These are phyloP conservation scores for Saturnia pavonia DNA, from an alignment of 2,888 invertebrate species.

Conservation along the genomic window DNA sequence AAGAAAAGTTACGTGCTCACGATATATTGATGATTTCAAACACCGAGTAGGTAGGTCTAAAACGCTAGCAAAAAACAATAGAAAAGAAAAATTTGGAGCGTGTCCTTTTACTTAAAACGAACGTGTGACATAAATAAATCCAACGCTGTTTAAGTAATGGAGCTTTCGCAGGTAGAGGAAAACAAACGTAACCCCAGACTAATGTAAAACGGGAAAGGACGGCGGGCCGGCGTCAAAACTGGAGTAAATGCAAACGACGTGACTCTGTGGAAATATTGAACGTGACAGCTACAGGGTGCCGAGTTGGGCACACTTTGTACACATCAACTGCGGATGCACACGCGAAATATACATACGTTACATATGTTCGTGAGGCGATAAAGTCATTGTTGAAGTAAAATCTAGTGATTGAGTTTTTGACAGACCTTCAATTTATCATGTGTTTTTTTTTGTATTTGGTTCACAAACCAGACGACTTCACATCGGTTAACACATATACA, in stretches of 20 bases:
- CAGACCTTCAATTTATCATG: no score
- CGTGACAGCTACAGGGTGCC: slow-evolving; percentile 16
- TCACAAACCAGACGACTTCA: no score
- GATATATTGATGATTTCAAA: neutral
- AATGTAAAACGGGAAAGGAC: slow-evolving; percentile 33
- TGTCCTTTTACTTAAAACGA: slow-evolving; percentile 11
- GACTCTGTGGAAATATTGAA: slow-evolving; percentile 21
- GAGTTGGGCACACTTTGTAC: neutral
- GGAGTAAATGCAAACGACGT: slow-evolving; percentile 23
- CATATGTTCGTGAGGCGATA: no score
- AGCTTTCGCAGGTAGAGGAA: slow-evolving; percentile 26
- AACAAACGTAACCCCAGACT: slow-evolving; percentile 32
- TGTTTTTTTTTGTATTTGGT: no score
- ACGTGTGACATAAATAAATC: slow-evolving; percentile 10
- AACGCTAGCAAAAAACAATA: neutral
- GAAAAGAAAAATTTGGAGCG: neutral
- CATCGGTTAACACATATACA: no score
- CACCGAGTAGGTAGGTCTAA: neutral
- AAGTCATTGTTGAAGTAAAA: no score
- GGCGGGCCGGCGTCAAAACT: slow-evolving; percentile 20
- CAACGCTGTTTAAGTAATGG: slow-evolving; percentile 20
- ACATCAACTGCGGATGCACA: neutral
- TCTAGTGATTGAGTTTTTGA: no score
- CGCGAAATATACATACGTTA: neutral
- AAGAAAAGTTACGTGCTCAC: neutral